Conservation (phyloP, 1,140 invertebrate species). For the Luehdorfia chinensis region DNA sequence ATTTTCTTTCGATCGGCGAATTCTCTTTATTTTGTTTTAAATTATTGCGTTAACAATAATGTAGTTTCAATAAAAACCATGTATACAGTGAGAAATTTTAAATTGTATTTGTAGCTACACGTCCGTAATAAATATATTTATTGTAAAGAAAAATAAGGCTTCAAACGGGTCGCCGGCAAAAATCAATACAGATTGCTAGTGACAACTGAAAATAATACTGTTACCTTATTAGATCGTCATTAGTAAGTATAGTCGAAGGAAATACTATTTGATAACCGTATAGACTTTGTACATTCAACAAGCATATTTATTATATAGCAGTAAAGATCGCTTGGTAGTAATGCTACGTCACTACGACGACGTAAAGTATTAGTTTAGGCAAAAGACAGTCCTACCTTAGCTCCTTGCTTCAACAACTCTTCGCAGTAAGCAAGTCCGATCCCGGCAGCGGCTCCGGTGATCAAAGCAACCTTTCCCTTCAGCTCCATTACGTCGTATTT, state of each 20-base stretch:
- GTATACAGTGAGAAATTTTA: too few relatives aligned
- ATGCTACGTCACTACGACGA: not conserved
- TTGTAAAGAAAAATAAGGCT: too few relatives aligned
- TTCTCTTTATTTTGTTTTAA: too few relatives aligned
- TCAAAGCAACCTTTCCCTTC: constrained; percentile 83
- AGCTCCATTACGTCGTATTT: constrained; percentile 78
- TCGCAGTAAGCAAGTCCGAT: constrained; percentile 83
- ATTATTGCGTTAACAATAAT: too few relatives aligned
- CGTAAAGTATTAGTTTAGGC: not conserved
- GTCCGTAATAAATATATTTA: too few relatives aligned
- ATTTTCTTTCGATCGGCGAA: too few relatives aligned
- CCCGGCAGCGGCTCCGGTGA: constrained; percentile 85
- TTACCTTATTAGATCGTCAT: too few relatives aligned
- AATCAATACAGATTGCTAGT: constrained; percentile 61
- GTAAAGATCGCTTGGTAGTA: constrained; percentile 7
- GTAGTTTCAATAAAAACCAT: too few relatives aligned
- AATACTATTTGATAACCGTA: not conserved
- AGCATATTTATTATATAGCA: constrained; percentile 5
- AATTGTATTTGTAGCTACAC: too few relatives aligned
- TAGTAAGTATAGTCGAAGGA: too few relatives aligned
- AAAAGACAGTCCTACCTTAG: constrained; percentile 79
- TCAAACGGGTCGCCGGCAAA: constrained; percentile 50
- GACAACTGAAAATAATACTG: constrained; percentile 18
- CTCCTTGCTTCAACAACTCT: constrained; percentile 83
- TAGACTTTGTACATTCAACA: constrained; percentile 30